These are phyloP conservation scores for Agrochola lota DNA, from an alignment of 2,888 invertebrate genomes.

Conservation along the genomic window DNA sequence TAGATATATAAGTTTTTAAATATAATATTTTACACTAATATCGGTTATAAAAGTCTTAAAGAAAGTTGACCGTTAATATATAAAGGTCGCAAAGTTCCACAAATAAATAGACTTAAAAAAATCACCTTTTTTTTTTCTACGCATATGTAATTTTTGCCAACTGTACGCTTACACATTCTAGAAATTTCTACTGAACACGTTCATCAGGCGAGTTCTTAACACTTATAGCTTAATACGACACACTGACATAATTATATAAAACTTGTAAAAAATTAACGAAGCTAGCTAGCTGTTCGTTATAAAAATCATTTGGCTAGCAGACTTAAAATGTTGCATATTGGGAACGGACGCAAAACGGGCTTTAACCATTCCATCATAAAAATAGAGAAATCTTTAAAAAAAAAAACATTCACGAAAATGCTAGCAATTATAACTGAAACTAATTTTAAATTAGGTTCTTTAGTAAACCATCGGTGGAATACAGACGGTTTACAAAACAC, in stretches of 20 bases:
- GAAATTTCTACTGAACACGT: slow-evolving; percentile 66
- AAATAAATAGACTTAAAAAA: slow-evolving; percentile 12
- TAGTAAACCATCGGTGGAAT: neutral
- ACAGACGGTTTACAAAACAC: neutral
- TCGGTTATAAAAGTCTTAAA: neutral
- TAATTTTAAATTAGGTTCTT: neutral
- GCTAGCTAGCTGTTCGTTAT: slow-evolving; percentile 31
- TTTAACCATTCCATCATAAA: neutral
- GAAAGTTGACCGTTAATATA: neutral
- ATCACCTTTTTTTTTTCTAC: slow-evolving; percentile 5
- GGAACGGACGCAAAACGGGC: neutral
- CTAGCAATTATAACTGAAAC: neutral
- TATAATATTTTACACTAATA: neutral
- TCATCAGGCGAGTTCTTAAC: slow-evolving; percentile 61
- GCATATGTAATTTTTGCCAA: slow-evolving; percentile 28
- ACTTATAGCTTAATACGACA: slow-evolving; percentile 57
- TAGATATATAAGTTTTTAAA: slow-evolving; percentile 23
- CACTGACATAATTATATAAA: slow-evolving; percentile 43
- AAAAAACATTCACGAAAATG: neutral
- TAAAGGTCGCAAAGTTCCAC: neutral
- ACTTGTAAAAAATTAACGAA: slow-evolving; percentile 43
- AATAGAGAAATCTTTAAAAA: too few relatives aligned
- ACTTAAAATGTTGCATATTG: slow-evolving; percentile 27
- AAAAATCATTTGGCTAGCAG: slow-evolving; percentile 47
- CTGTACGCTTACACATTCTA: slow-evolving; percentile 49